Evolutionary conservation across 2,113 vertebrate species (phyloP), one percentile per base, ranked within the genome.

Genomic region (Ageneiosus marmoratus): DNA sequence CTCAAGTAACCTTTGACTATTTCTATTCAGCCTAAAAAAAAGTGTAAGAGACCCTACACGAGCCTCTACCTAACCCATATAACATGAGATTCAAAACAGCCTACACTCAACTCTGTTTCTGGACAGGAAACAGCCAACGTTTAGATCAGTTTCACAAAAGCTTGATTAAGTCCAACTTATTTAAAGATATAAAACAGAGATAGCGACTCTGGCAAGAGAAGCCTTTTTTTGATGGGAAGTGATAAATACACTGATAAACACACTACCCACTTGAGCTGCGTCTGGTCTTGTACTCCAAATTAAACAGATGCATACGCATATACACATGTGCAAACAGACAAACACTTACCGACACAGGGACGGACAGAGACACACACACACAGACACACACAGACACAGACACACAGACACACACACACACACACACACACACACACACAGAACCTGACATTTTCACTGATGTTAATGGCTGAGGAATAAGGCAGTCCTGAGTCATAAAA

Each of bases 181-280:
- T 78, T 58, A 77, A 51, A 34, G 74, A 85, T 62, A 72, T 78
- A 72, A 77, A 85, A 72, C 84, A 85, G 84, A 86, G 67, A 77
- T 78, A 70, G 67, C 16, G n/a, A 77, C 46, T n/a, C 58, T 79
- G 84, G 84, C 80, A 67, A 79, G 75, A 51, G 65, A 50, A 63
- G 55, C 2, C 9, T 1, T 18, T 86, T n/a, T 51, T 83, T 86
- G 75, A 67, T 48, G 75, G 46, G 51, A 44, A 78, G 75, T 41
- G 56, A 83, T 83, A 86, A 86, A 86, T 80, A 83, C 80, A 56
- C 65, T 41, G 56, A 83, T 83, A 86, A 86, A 86, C 84, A 83
- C 80, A 56, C 65, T 60, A 82, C 65, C 74, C 62, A 69, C 63
- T 77, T 41, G 65, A 79, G 80, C 56, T 16, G 56, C 11, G 37